Evolutionary conservation across 2,888 invertebrate genomes (phyloP), one percentile per base, ranked within the genome.

Genomic region (Hyalella azteca): DNA sequence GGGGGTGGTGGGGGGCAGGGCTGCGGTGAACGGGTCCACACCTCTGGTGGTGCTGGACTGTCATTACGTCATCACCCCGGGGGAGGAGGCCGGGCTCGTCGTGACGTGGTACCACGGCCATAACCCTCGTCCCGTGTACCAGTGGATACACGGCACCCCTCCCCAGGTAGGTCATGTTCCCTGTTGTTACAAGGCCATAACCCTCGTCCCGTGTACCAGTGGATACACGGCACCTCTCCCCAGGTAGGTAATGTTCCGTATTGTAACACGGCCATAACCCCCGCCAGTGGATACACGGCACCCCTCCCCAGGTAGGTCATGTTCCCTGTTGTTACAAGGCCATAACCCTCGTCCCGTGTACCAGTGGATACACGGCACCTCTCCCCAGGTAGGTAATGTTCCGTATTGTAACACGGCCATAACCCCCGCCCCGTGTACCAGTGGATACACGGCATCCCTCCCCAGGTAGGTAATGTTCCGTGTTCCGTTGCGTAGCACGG

Each of bases 11-110:
- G 91, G 92, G 15, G 92, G 92, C 2, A 89, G 90, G 85, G 89
- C 91, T 4, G 90, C 92, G 50, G 90, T 90, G 82, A 91, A 91
- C 82, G 91, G 91, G 7, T 90, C 91, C 19, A 90, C 91, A 50
- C 84, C 86, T 15, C 88, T 89, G 36, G 88, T 90, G 89, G 88
- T 92, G 1, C 88, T 94, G 83, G 94, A 94, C 87, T 94, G 94
- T 86, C 92, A 93, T 86, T 94, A 92, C 86, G 88, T 89, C 85
- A 75, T 75, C 4, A 90, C 91, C 15, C 90, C 89, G 73, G 91
- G 91, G 86, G 92, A 87, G 84, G 80, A 82, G 26, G 40, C 82
- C 15, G 79, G 82, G 9, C 83, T 86, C 66, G 86, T 86, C 66
- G 85, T 86, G 49, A 86, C 85, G 83, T 86, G 86, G 86, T 86